phyloP scores from a whole-genome alignment of 2,888 invertebrate species.

The Rosalia funebris region DNA sequence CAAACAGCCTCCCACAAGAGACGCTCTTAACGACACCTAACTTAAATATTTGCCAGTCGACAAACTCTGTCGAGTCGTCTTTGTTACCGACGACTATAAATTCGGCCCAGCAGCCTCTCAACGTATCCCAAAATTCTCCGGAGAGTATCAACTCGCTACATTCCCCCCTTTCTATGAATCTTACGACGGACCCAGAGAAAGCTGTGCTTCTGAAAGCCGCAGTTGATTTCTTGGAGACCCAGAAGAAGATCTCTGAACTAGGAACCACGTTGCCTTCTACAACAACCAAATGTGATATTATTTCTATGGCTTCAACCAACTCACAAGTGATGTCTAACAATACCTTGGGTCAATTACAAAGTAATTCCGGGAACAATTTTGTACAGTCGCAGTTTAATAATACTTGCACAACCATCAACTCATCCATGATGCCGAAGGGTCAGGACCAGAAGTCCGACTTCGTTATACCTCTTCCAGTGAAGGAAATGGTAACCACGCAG shows the following conservation, averaged over 20 bases:
- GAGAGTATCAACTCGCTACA: conserved; percentile 35
- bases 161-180: conserved; percentile 48
- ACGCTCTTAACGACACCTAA: conserved; percentile 43
- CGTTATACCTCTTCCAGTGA: conserved; percentile 52
- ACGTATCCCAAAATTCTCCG: conserved; percentile 51
- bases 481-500: conserved; percentile 54
- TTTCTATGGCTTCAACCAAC: conserved; percentile 42
- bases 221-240: conserved; percentile 75
- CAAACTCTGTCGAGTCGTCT: conserved; percentile 46
- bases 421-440: conserved; percentile 28
- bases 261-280: conserved; percentile 36
- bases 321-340: conserved; percentile 27
- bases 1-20: conserved; percentile 49
- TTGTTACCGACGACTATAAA: conserved; percentile 39
- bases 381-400: conserved; percentile 39
- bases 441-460: conserved; percentile 45
- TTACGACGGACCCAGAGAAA: conserved; percentile 73
- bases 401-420: conserved; percentile 25
- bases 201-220: conserved; percentile 81
- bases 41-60: conserved; percentile 51
- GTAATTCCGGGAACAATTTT: conserved; percentile 41
- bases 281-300: conserved; percentile 51
- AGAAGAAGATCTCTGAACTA: conserved; percentile 68
- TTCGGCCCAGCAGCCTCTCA: conserved; percentile 41
- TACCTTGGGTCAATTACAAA: conserved; percentile 41